Evolutionary conservation across 1,140 invertebrate species (phyloP).

Genomic region (Aricia agestis): DNA sequence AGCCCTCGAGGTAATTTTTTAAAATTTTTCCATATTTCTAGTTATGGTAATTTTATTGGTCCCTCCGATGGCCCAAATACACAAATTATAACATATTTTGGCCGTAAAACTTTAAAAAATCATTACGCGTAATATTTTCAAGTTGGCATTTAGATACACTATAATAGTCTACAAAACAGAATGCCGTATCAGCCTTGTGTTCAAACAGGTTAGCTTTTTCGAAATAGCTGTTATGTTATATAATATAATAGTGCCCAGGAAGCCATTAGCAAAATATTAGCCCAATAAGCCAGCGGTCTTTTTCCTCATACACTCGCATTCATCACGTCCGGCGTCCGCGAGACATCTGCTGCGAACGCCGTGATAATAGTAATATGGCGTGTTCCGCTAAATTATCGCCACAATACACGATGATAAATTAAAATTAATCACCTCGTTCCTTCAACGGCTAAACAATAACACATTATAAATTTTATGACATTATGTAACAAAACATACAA

Average conservation of each 20-base stretch:
- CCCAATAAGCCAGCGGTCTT: constrained; percentile 23
- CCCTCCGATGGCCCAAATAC: too few relatives aligned
- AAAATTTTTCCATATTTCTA: not conserved
- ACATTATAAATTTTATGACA: not conserved
- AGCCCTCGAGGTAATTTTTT: constrained; percentile 51
- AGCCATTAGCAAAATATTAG: not conserved
- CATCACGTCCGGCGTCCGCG: constrained; percentile 41
- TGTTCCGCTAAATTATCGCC: constrained; percentile 48
- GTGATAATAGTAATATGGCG: constrained; percentile 54
- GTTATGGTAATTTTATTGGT: not conserved
- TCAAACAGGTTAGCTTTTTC: not conserved
- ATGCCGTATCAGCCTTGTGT: not conserved
- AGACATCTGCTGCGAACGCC: constrained; percentile 33
- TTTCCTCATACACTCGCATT: constrained; percentile 36
- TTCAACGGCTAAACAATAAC: constrained; percentile 37
- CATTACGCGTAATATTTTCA: not conserved
- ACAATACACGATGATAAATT: constrained; percentile 42
- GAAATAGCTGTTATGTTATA: not conserved
- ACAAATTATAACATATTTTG: too few relatives aligned
- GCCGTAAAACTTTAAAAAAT: too few relatives aligned
- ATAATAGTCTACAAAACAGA: not conserved
- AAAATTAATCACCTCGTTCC: constrained; percentile 44
- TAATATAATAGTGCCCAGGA: not conserved
- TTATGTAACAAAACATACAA: too few relatives aligned
- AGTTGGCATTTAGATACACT: not conserved